Conservation (phyloP, 2,888 invertebrate species). For the Idaea straminata region DNA sequence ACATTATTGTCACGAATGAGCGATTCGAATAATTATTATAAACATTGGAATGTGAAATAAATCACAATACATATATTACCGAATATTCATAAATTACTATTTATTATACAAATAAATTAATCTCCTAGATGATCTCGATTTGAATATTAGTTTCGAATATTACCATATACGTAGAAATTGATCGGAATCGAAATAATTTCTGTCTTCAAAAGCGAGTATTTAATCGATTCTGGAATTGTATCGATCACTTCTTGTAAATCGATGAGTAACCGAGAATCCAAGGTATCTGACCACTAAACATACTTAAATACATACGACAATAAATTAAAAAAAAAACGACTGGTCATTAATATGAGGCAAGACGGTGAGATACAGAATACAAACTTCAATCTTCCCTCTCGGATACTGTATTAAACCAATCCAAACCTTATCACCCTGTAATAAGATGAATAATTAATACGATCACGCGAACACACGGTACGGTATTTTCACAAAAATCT, state of each 20-base stretch:
- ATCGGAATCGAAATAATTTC: not conserved
- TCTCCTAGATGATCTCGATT: not conserved
- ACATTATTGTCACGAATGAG: not conserved
- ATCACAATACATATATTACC: not conserved
- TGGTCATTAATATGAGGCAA: slow-evolving; percentile 68
- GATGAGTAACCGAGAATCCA: slow-evolving; percentile 44
- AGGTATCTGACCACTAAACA: slow-evolving; percentile 40
- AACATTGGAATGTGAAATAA: not conserved
- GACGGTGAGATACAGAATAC: slow-evolving; percentile 53
- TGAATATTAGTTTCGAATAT: not conserved
- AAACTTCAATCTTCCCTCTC: slow-evolving; percentile 31
- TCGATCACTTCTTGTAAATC: slow-evolving; percentile 44
- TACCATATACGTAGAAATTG: not conserved
- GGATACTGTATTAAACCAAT: slow-evolving; percentile 26
- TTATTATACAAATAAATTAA: not conserved
- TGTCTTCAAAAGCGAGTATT: slow-evolving; percentile 15
- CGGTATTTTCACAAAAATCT: slow-evolving; percentile 58
- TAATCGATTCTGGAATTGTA: slow-evolving; percentile 42
- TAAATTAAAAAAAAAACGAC: slow-evolving; percentile 63
- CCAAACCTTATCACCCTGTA: slow-evolving; percentile 37
- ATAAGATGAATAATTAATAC: slow-evolving; percentile 37
- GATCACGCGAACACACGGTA: slow-evolving; percentile 29
- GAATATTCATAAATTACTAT: not conserved
- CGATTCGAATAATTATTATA: not conserved
- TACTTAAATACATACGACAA: slow-evolving; percentile 55